Percentiles rank a stretch among this genome's conserved stretches.
phyloP scores from a whole-genome alignment of 2,888 invertebrate species.

The Campoplex nolae region DNA sequence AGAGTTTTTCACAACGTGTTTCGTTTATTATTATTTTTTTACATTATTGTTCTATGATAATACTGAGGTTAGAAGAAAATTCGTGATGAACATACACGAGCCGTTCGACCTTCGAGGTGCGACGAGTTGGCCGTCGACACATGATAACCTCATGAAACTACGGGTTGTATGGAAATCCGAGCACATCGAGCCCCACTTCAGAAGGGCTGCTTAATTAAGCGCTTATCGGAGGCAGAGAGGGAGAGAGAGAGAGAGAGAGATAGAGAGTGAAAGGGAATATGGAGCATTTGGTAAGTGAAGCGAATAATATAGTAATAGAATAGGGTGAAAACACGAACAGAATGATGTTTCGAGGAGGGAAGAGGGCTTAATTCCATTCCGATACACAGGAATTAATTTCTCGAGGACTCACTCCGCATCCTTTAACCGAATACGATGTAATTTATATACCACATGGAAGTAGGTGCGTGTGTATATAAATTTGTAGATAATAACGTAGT shows the following conservation, averaged over 20 bases:
- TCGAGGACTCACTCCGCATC: conserved; percentile 33
- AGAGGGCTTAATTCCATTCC: conserved; percentile 58
- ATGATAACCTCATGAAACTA: conserved; percentile 20
- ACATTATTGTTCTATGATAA: neutral
- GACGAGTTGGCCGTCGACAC: neutral
- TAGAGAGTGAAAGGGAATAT: neutral
- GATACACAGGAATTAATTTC: conserved; percentile 69
- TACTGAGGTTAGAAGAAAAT: neutral
- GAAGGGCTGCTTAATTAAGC: conserved; percentile 70
- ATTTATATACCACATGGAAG: conserved; percentile 7
- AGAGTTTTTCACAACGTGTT: neutral
- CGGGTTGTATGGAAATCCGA: conserved; percentile 38
- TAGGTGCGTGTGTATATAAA: neutral
- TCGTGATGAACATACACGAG: neutral
- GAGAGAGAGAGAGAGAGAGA: conserved; percentile 10
- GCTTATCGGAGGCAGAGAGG: conserved; percentile 61
- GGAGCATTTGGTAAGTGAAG: conserved; percentile 13
- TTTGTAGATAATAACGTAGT: neutral
- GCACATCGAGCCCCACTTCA: conserved; percentile 52
- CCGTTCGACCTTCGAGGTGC: conserved; percentile 19
- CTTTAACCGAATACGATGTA: neutral
- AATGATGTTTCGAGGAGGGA: neutral
- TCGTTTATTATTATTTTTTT: neutral
- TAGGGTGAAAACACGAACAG: conserved; percentile 22
- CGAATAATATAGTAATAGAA: conserved; percentile 27